A percentile compares a stretch with the other conserved stretches of the same genome.
Conservation (phyloP, 37 sponge, comb jelly and placozoan genomes). For the Aphrocallistes beatrix region DNA sequence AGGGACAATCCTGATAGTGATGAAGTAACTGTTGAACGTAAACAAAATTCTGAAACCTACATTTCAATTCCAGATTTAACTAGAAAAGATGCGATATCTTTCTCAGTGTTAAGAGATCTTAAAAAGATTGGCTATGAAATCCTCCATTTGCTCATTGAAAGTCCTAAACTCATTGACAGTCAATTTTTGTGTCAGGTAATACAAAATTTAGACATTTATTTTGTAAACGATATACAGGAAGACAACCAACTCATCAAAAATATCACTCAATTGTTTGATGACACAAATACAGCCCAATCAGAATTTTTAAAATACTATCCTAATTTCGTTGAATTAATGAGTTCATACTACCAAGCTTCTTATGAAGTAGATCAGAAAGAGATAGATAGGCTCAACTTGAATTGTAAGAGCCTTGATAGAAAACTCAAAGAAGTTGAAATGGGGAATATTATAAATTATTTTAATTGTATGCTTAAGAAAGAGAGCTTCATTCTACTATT, state of each 20-base stretch:
- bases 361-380: background rate
- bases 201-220: background rate
- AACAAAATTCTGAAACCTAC: too few relatives aligned
- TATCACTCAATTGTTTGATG: background rate
- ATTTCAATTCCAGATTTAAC: background rate
- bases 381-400: background rate
- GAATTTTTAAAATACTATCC: background rate
- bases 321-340: background rate
- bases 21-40: too few relatives aligned
- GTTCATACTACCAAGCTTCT: background rate
- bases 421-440: background rate
- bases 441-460: background rate
- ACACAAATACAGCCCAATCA: background rate
- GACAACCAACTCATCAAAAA: background rate
- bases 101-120: background rate
- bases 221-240: background rate
- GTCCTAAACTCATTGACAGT: background rate
- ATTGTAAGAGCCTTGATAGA: background rate
- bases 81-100: background rate
- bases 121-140: background rate
- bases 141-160: background rate
- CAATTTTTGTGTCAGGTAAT: background rate
- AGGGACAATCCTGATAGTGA: too few relatives aligned
- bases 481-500: background rate
- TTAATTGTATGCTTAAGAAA: background rate